Conservation (phyloP, 2,113 vertebrate genomes). For the Ahaetulla prasina region DNA sequence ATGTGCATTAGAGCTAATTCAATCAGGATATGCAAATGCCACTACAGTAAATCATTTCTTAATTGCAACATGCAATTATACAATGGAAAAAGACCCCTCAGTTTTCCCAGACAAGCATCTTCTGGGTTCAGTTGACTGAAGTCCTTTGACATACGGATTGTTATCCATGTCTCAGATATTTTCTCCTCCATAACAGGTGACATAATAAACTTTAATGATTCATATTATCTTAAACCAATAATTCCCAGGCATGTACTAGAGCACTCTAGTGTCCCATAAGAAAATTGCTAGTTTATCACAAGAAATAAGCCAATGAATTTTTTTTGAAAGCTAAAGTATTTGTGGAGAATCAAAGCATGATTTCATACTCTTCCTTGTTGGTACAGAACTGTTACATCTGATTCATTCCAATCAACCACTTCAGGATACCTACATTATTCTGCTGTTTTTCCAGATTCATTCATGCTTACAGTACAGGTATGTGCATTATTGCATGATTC, state of each 20-base stretch:
- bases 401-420: not conserved
- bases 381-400: not conserved
- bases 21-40: conserved; percentile 13
- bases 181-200: not conserved
- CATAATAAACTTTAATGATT: not conserved
- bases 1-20: not conserved
- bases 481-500: not conserved
- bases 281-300: not conserved
- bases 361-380: not conserved
- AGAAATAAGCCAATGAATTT: not conserved
- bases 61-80: conserved; percentile 23
- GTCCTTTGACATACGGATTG: not conserved
- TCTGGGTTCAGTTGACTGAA: not conserved
- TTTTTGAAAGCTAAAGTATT: not conserved
- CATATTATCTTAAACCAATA: not conserved
- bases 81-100: not conserved
- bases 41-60: conserved; percentile 17
- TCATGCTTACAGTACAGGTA: not conserved
- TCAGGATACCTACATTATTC: not conserved
- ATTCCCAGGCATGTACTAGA: not conserved
- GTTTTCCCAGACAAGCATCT: not conserved
- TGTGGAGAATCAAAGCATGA: not conserved
- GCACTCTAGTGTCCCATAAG: not conserved
- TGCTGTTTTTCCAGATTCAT: not conserved
- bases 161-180: not conserved